phyloP scores from a whole-genome alignment of 2,888 invertebrate genomes.

The Emesis furor region DNA sequence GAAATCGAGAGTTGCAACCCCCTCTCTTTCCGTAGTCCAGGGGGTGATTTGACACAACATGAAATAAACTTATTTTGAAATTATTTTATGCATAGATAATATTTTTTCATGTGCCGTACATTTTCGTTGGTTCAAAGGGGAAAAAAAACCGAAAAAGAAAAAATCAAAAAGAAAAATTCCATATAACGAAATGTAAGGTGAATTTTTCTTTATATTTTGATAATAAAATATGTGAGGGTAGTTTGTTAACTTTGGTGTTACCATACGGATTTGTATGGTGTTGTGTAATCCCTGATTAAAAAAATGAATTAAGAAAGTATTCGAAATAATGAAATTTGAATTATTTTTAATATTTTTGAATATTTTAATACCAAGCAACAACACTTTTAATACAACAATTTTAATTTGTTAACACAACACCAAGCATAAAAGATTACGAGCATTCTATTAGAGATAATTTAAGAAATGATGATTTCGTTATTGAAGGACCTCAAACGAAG shows the following conservation, averaged over 20 bases:
- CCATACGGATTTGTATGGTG: constrained; percentile 15
- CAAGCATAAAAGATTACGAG: constrained; percentile 45
- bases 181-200: constrained; percentile 36
- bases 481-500: constrained; percentile 39
- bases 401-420: no score
- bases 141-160: constrained; percentile 30
- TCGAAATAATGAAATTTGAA: constrained; percentile 16
- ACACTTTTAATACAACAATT: no score
- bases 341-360: constrained; percentile 18
- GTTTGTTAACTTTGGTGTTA: constrained; percentile 22
- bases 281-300: constrained; percentile 16
- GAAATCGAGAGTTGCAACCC: no score
- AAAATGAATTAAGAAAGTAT: constrained; percentile 14
- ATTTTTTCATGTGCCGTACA: neutral
- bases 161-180: constrained; percentile 45
- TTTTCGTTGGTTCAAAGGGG: constrained; percentile 37
- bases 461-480: constrained; percentile 38
- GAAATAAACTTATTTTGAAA: no score
- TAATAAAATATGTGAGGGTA: constrained; percentile 33
- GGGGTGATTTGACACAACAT: no score
- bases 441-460: constrained; percentile 38
- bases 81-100: no score
- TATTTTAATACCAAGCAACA: constrained; percentile 18
- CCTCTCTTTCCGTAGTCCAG: no score
- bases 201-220: constrained; percentile 33